These are phyloP conservation scores for Meriones unguiculatus DNA, from an alignment of 2,113 vertebrate genomes.

Conservation along the genomic window DNA sequence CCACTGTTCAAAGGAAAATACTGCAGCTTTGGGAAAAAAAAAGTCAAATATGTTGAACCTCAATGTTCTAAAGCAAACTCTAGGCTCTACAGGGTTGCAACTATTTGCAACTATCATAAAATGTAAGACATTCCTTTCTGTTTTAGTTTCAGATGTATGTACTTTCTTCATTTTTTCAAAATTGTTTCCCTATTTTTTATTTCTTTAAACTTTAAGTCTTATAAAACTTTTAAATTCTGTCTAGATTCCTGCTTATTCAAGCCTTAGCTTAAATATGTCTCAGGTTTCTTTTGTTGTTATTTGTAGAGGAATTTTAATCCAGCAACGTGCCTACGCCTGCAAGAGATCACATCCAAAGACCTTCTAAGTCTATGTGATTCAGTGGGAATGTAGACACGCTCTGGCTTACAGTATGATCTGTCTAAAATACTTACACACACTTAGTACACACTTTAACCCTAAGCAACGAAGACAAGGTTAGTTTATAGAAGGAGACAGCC, in stretches of 20 bases:
- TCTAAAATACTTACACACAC: no score
- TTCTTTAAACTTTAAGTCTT: neutral
- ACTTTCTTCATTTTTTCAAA: neutral
- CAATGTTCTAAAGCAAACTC: fast-evolving
- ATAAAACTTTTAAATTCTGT: neutral
- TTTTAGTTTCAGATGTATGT: neutral
- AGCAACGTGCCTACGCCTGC: no score
- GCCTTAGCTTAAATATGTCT: neutral
- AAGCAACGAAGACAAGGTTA: no score
- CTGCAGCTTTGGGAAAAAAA: neutral
- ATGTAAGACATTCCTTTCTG: neutral
- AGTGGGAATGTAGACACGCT: no score
- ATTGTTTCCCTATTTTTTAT: neutral
- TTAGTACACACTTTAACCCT: no score
- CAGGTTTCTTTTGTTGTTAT: neutral
- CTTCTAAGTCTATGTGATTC: no score
- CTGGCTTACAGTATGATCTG: no score
- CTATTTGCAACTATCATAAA: fast-evolving
- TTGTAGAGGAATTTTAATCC: neutral
- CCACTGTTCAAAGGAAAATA: neutral
- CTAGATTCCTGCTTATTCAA: neutral
- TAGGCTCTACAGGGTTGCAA: no score
- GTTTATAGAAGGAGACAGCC: no score
- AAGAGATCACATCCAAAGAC: no score
- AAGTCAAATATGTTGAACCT: neutral